These are phyloP conservation scores for Phyllostomus discolor DNA, from an alignment of 2,113 vertebrate species.

Conservation along the genomic window DNA sequence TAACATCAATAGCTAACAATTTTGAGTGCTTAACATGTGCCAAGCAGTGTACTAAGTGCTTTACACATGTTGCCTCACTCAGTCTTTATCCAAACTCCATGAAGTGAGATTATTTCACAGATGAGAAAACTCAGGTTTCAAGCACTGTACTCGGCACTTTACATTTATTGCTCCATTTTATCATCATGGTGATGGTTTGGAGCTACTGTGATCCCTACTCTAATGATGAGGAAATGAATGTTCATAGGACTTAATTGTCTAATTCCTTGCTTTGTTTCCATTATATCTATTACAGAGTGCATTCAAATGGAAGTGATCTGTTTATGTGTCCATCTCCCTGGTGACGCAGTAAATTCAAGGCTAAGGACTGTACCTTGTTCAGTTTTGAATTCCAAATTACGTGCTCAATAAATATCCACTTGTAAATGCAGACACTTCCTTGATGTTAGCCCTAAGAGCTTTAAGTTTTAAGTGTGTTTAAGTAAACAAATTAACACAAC, in stretches of 20 bases:
- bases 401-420: neutral
- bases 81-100: neutral
- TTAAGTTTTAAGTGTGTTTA: neutral
- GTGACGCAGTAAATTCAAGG: neutral
- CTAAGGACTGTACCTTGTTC: neutral
- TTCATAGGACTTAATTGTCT: neutral
- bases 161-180: slow-evolving; percentile 12
- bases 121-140: neutral
- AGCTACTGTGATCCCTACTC: neutral
- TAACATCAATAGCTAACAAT: neutral
- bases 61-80: neutral
- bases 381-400: neutral
- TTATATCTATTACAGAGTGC: neutral
- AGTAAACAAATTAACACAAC: neutral
- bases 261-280: neutral
- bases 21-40: neutral
- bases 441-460: neutral
- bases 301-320: neutral
- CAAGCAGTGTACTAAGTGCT: neutral
- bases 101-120: slow-evolving; percentile 23
- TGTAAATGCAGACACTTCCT: neutral
- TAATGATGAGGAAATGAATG: slow-evolving; percentile 9
- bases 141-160: neutral
- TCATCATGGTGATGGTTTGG: neutral
- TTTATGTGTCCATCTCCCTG: neutral